These are phyloP conservation scores for Ibycter americanus DNA, from an alignment of 2,797 vertebrate species.

Conservation along the genomic window DNA sequence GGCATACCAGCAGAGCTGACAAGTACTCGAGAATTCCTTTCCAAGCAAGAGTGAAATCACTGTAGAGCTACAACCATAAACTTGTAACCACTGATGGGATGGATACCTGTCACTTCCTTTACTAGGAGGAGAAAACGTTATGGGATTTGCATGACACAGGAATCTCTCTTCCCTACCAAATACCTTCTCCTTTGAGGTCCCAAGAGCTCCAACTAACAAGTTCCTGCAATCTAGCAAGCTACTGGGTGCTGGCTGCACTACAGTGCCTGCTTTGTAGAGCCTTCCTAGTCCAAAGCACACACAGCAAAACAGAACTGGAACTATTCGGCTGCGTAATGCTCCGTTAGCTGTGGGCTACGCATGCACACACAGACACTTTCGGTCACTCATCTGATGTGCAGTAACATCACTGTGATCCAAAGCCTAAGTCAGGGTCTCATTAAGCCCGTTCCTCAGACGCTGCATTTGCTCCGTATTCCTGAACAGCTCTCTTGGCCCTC, in stretches of 20 bases:
- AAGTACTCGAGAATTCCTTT: not conserved
- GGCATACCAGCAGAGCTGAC: not conserved
- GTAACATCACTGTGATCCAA: no score
- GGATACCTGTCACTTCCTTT: not conserved
- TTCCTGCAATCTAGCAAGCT: not conserved
- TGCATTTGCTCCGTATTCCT: no score
- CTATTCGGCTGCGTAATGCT: rapidly evolving
- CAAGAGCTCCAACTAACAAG: not conserved
- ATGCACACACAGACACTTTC: rapidly evolving
- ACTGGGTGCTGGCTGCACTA: not conserved
- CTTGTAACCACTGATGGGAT: not conserved
- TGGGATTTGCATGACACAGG: no score
- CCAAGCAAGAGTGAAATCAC: not conserved
- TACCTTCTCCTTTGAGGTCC: not conserved
- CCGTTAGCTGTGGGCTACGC: not conserved
- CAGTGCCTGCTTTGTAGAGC: not conserved
- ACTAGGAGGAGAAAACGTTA: not conserved
- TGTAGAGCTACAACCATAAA: not conserved
- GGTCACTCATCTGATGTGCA: not conserved
- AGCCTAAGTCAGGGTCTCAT: no score
- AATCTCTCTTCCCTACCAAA: not conserved
- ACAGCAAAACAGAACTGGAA: not conserved
- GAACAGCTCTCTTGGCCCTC: no score
- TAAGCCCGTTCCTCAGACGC: not conserved
- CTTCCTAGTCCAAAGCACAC: not conserved